A percentile compares a stretch with the other conserved stretches of the same genome.
phyloP scores from a whole-genome alignment of 2,113 vertebrate species.

The Prunella himalayana region DNA sequence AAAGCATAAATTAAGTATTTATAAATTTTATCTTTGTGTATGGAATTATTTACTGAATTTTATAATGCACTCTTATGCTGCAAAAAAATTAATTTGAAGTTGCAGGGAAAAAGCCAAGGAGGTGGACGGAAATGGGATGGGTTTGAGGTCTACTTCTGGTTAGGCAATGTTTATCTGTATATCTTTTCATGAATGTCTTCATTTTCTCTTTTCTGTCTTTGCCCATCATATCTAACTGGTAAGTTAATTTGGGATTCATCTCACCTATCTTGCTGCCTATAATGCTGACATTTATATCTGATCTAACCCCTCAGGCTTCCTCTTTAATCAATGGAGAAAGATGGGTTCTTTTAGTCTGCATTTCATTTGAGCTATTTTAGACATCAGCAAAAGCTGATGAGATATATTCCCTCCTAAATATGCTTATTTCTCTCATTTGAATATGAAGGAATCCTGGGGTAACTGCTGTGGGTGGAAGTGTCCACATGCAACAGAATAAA shows the following conservation, averaged over 20 bases:
- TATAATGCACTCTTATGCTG: not conserved
- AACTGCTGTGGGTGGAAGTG: not conserved
- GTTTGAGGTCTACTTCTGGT: not conserved
- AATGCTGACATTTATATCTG: constrained; percentile 31
- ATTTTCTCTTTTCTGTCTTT: not conserved
- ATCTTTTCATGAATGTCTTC: not conserved
- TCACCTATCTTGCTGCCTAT: constrained; percentile 28
- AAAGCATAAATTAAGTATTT: not conserved
- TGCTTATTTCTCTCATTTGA: constrained; percentile 8
- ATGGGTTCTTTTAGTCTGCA: constrained; percentile 15
- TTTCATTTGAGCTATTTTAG: constrained; percentile 55
- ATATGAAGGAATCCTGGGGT: not conserved
- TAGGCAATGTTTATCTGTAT: not conserved
- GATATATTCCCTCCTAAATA: constrained; percentile 20
- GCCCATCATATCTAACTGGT: not conserved
- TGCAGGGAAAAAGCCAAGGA: not conserved
- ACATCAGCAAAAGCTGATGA: constrained; percentile 13
- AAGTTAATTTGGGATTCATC: constrained; percentile 27
- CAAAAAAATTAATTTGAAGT: not conserved
- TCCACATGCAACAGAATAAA: not conserved
- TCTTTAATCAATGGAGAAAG: constrained; percentile 55
- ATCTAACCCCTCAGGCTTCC: constrained; percentile 44
- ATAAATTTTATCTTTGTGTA: not conserved
- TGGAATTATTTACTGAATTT: not conserved
- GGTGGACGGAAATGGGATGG: not conserved